These are phyloP conservation scores for Limonius californicus DNA, from an alignment of 1,140 invertebrate genomes.

Conservation along the genomic window DNA sequence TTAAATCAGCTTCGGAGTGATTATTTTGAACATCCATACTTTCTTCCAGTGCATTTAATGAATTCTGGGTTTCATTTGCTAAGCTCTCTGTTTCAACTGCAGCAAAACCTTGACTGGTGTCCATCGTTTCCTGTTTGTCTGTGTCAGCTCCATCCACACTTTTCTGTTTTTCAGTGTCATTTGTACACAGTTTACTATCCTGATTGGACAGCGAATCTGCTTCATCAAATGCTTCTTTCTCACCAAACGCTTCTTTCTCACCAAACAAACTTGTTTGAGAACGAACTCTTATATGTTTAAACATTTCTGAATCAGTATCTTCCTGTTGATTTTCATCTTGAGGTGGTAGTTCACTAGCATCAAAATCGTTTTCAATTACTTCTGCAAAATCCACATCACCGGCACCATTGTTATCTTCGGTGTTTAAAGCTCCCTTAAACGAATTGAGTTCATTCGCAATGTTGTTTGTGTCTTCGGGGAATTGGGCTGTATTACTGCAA, in stretches of 20 bases:
- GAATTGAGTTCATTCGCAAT: conserved; percentile 23
- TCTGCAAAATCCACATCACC: not conserved
- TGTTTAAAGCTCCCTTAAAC: conserved; percentile 18
- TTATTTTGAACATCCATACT: conserved; percentile 32
- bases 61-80: conserved; percentile 7
- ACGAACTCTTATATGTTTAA: not conserved
- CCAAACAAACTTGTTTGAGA: conserved; percentile 14
- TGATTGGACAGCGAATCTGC: conserved; percentile 18
- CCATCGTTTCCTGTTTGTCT: conserved; percentile 26
- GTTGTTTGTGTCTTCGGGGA: conserved; percentile 23
- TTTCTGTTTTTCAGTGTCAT: not conserved
- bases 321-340: no score
- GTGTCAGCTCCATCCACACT: conserved; percentile 18
- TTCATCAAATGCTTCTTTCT: no score
- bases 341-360: no score
- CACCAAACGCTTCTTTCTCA: conserved; percentile 22
- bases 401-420: not conserved
- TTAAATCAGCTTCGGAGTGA: conserved; percentile 8
- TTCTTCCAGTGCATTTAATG: conserved; percentile 18
- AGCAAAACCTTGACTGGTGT: conserved; percentile 21
- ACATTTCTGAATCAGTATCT: no score
- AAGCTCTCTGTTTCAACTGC: conserved; percentile 12
- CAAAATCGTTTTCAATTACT: not conserved
- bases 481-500: conserved; percentile 1
- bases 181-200: not conserved